Evolutionary conservation across 2,113 vertebrate genomes (phyloP).

Genomic region (Carlito syrichta): DNA sequence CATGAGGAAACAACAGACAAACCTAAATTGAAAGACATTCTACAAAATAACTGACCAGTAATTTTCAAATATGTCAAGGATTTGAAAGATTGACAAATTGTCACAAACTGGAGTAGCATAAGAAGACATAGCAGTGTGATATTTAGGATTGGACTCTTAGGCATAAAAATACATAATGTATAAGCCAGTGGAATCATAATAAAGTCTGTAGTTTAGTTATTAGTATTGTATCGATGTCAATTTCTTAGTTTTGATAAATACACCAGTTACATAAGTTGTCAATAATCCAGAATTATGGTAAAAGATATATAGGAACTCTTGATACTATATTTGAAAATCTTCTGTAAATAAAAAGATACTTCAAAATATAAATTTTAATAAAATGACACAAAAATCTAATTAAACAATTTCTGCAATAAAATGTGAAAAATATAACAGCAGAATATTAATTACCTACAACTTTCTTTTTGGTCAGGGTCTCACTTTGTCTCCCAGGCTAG

Average conservation of each 20-base stretch:
- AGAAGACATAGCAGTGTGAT: neutral
- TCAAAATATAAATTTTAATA: neutral
- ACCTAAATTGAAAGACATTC: too few relatives aligned
- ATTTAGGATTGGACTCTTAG: neutral
- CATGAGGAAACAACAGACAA: too few relatives aligned
- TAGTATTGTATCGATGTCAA: neutral
- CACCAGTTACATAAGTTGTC: neutral
- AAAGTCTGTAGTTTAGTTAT: neutral
- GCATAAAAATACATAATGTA: neutral
- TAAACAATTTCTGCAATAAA: slow-evolving; percentile 16
- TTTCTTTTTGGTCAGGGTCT: too few relatives aligned
- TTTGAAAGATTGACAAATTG: neutral
- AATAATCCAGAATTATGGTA: neutral
- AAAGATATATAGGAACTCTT: neutral
- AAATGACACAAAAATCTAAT: neutral
- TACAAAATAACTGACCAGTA: too few relatives aligned
- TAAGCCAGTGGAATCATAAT: neutral
- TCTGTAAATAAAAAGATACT: neutral
- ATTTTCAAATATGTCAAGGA: neutral
- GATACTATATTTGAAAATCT: neutral
- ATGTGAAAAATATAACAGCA: neutral
- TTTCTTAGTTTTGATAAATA: neutral
- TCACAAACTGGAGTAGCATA: neutral
- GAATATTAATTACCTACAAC: slow-evolving; percentile 29
- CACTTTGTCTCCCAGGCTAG: too few relatives aligned